Conservation (phyloP, 2,113 vertebrate species). For the Apeltes quadracus region DNA sequence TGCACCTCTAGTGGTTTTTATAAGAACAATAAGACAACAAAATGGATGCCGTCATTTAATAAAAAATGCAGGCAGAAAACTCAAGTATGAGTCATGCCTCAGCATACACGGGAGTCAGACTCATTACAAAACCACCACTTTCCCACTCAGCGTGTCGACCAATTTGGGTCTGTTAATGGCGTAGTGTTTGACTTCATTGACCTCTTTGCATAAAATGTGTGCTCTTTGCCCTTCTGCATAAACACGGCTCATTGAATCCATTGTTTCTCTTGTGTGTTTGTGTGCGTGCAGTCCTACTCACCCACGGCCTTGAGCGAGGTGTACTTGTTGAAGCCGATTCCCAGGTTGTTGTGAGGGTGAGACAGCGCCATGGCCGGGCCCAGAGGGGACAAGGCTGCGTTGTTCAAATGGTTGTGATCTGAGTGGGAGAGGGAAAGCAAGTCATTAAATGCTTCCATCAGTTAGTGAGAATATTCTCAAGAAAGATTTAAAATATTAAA, state of each 20-base stretch:
- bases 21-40: neutral
- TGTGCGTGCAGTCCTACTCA: slow-evolving; percentile 57
- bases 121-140: slow-evolving; percentile 44
- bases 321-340: slow-evolving; percentile 82
- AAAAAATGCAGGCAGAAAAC: slow-evolving; percentile 7
- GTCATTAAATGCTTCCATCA: neutral
- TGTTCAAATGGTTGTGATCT: slow-evolving; percentile 83
- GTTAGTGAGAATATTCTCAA: neutral
- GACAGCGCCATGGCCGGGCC: slow-evolving; percentile 80
- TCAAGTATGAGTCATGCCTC: slow-evolving; percentile 21
- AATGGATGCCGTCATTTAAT: neutral
- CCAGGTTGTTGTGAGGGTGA: slow-evolving; percentile 83
- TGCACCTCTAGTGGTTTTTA: no score
- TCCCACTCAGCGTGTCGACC: neutral
- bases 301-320: slow-evolving; percentile 80
- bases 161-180: neutral
- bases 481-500: neutral
- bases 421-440: slow-evolving; percentile 15
- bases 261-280: neutral
- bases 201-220: neutral
- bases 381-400: slow-evolving; percentile 75
- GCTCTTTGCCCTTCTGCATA: neutral
- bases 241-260: neutral
- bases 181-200: neutral
- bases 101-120: slow-evolving; percentile 21